Conservation (phyloP, 2,888 invertebrate species). For the Leptinotarsa juncta region DNA sequence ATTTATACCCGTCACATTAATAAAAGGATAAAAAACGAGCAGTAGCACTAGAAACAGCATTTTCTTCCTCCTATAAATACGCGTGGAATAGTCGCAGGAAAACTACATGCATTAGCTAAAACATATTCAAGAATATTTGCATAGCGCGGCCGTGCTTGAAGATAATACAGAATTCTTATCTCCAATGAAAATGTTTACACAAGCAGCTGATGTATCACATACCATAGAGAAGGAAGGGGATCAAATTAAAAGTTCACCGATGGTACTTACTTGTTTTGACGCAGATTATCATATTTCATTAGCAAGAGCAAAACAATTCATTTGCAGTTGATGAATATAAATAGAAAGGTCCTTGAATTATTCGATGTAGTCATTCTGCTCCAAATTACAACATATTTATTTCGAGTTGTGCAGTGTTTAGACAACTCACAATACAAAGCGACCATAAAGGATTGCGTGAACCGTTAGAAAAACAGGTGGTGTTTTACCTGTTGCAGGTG, state of each 20-base stretch:
- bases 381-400: constrained; percentile 38
- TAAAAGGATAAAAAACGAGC: constrained; percentile 40
- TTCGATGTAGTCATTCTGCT: constrained; percentile 34
- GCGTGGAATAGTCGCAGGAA: constrained; percentile 1
- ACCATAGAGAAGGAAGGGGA: constrained; percentile 19
- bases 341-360: constrained; percentile 54
- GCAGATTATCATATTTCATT: constrained; percentile 46
- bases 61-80: constrained; percentile 43
- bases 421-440: constrained; percentile 32
- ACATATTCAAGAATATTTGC: constrained; percentile 1
- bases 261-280: constrained; percentile 47
- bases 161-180: constrained; percentile 30
- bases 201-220: constrained; percentile 28
- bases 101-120: background rate
- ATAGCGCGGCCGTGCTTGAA: background rate
- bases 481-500: constrained; percentile 22
- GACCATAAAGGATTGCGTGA: constrained; percentile 26
- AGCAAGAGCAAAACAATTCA: constrained; percentile 34
- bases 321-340: constrained; percentile 40
- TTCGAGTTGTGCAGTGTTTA: constrained; percentile 27
- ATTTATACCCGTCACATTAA: constrained; percentile 47
- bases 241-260: constrained; percentile 26
- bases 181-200: constrained; percentile 31
- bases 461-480: constrained; percentile 30
- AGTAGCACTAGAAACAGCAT: constrained; percentile 48